phyloP scores from a whole-genome alignment of 2,888 invertebrate species.

The Apomyelois bistriatella region DNA sequence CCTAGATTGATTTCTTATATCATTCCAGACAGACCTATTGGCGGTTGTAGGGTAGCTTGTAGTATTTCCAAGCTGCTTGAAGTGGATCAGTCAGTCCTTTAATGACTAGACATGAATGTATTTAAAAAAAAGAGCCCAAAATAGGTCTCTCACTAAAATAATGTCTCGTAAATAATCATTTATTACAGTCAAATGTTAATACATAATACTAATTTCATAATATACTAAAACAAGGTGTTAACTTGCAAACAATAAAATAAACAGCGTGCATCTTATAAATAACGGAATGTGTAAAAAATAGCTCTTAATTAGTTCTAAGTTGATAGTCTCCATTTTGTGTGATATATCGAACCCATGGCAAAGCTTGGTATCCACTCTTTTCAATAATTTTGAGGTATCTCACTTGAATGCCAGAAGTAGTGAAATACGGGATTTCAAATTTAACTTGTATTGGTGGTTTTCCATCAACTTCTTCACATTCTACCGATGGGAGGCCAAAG shows the following conservation, averaged over 20 bases:
- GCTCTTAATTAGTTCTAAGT: slow-evolving; percentile 91
- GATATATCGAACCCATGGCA: slow-evolving; percentile 99
- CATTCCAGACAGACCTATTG: too few species aligned
- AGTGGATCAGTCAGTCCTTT: too few species aligned
- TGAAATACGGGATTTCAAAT: slow-evolving; percentile 99
- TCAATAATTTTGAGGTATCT: slow-evolving; percentile 98
- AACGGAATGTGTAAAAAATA: slow-evolving; percentile 37
- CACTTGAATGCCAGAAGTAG: slow-evolving; percentile 98
- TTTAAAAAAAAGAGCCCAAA: too few species aligned
- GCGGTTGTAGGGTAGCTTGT: too few species aligned
- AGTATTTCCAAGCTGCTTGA: too few species aligned
- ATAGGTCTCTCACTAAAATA: background rate
- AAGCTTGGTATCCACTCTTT: slow-evolving; percentile 98
- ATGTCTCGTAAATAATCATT: slow-evolving; percentile 36
- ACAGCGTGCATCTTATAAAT: slow-evolving; percentile 44
- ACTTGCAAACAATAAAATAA: slow-evolving; percentile 49
- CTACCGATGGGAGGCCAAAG: slow-evolving; percentile 97
- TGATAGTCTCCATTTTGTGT: slow-evolving; percentile 99
- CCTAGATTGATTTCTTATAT: too few species aligned
- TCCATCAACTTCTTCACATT: slow-evolving; percentile 95
- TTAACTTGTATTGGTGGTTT: slow-evolving; percentile 99
- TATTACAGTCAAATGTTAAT: slow-evolving; percentile 50
- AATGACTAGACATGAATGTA: too few species aligned
- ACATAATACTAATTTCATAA: slow-evolving; percentile 42
- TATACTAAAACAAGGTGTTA: slow-evolving; percentile 37